A percentile compares a stretch with the other conserved stretches of the same genome.
Evolutionary conservation across 2,797 vertebrate species (phyloP).

Genomic region (Myotis pilosus): DNA sequence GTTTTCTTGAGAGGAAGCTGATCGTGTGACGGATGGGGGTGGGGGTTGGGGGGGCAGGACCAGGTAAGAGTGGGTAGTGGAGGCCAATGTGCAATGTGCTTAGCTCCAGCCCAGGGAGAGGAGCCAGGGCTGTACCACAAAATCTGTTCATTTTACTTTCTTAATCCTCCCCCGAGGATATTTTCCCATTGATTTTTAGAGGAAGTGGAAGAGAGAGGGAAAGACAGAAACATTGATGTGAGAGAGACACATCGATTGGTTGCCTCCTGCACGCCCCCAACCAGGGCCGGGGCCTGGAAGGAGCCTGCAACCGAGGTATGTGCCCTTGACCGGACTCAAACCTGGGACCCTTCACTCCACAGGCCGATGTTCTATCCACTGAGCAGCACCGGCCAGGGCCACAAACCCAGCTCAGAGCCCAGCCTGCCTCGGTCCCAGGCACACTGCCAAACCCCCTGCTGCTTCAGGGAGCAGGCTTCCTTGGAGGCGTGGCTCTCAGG

Average conservation of each 20-base stretch:
- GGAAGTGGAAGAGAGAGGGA: too few species aligned
- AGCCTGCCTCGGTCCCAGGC: rapidly evolving
- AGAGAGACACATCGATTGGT: too few species aligned
- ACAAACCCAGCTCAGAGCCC: background rate
- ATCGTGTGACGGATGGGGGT: rapidly evolving
- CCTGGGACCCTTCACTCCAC: too few species aligned
- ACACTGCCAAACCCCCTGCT: background rate
- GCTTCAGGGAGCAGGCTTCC: background rate
- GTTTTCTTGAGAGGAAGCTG: background rate
- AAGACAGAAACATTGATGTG: too few species aligned
- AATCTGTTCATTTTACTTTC: background rate
- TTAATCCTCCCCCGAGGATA: too few species aligned
- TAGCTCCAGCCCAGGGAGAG: background rate
- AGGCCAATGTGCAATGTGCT: background rate
- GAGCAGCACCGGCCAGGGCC: too few species aligned
- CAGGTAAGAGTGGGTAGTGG: background rate
- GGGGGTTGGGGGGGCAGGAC: background rate
- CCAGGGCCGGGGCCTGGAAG: too few species aligned
- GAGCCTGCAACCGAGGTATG: too few species aligned
- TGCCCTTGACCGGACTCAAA: too few species aligned
- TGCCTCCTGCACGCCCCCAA: too few species aligned
- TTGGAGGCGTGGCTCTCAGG: background rate
- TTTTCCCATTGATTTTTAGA: too few species aligned
- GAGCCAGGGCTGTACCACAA: background rate
- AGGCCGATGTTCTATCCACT: too few species aligned